A percentile compares a stretch with the other conserved stretches of the same genome.
Evolutionary conservation across 1,140 invertebrate species (phyloP).

Genomic region (Neodiprion lecontei): DNA sequence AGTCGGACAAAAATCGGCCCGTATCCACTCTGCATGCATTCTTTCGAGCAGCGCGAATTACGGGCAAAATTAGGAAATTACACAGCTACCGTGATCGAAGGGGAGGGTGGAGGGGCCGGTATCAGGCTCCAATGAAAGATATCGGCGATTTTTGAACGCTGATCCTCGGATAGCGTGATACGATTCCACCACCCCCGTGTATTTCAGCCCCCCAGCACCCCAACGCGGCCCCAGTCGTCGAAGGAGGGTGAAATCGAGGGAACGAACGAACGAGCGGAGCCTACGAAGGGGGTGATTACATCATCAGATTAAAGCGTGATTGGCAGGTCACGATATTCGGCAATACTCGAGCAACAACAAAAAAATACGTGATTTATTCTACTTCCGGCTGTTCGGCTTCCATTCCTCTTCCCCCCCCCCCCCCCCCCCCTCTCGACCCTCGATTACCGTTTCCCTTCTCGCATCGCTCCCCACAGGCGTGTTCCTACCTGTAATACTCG

Average conservation of each 20-base stretch:
- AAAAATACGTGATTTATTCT: constrained; percentile 6
- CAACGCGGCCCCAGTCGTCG: neutral
- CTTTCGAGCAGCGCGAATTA: no score
- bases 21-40: no score
- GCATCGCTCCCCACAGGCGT: neutral
- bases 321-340: constrained; percentile 6
- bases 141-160: constrained; percentile 7
- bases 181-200: neutral
- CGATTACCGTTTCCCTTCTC: neutral
- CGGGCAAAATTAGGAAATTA: no score
- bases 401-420: neutral
- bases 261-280: neutral
- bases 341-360: constrained; percentile 7
- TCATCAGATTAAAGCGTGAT: constrained; percentile 5
- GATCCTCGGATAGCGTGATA: constrained; percentile 2
- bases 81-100: no score
- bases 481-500: neutral
- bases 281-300: constrained; percentile 6
- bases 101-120: neutral
- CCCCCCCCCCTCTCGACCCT: neutral
- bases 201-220: neutral
- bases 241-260: neutral
- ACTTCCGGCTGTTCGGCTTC: neutral
- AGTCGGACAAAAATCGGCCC: no score
- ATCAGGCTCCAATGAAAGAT: constrained; percentile 5